A percentile compares a stretch with the other conserved stretches of the same genome.
These are phyloP conservation scores for Betta splendens DNA, from an alignment of 2,797 vertebrate species.

Conservation along the genomic window DNA sequence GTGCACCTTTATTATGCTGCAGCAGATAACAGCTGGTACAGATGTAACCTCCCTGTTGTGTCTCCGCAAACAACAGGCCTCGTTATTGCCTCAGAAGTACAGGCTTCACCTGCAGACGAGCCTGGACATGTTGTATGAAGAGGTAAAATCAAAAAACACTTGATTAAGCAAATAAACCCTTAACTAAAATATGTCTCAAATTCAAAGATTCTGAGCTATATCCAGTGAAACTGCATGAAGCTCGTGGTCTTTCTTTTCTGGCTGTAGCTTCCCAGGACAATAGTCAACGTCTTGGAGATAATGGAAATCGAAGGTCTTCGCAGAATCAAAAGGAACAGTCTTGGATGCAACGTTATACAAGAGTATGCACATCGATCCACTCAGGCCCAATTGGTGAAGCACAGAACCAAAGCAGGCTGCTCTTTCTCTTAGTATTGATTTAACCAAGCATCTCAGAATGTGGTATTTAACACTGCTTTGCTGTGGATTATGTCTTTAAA, in stretches of 20 bases:
- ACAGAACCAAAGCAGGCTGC: neutral
- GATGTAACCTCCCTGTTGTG: no score
- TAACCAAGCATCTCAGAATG: neutral
- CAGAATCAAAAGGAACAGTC: slow-evolving; percentile 74
- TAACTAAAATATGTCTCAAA: neutral
- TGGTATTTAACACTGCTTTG: slow-evolving; percentile 2
- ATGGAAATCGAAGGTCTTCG: slow-evolving; percentile 85
- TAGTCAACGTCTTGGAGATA: slow-evolving; percentile 88
- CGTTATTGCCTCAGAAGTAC: slow-evolving; percentile 80
- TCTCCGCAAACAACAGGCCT: slow-evolving; percentile 71
- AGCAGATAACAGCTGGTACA: slow-evolving; percentile 1
- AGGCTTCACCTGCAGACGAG: slow-evolving; percentile 79
- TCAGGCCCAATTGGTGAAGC: slow-evolving; percentile 36
- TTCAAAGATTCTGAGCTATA: neutral
- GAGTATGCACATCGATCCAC: slow-evolving; percentile 74
- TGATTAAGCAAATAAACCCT: neutral
- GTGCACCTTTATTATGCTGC: slow-evolving; percentile 13
- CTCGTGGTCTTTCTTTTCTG: slow-evolving; percentile 2
- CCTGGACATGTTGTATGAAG: slow-evolving; percentile 85
- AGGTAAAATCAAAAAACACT: no score
- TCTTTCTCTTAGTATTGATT: slow-evolving; percentile 14
- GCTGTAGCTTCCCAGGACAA: slow-evolving; percentile 85
- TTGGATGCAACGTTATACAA: slow-evolving; percentile 75
- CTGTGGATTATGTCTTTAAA: no score
- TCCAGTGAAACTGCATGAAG: neutral